Evolutionary conservation across 2,113 vertebrate species (phyloP).

Genomic region (Centropus unirufus): DNA sequence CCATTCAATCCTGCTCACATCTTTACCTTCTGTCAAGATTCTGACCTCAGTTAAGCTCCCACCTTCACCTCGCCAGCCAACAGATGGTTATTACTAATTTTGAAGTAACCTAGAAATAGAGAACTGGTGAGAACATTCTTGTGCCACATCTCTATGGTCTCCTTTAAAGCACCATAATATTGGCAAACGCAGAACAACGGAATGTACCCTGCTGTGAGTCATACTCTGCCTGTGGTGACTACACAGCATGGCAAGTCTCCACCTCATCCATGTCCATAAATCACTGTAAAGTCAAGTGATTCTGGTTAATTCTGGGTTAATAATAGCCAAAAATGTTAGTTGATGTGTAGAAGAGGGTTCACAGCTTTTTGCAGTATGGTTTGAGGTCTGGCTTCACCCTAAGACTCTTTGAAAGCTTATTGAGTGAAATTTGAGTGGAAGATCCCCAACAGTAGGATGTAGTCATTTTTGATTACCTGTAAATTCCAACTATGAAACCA

Average conservation of each 20-base stretch:
- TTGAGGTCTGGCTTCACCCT: conserved; percentile 30
- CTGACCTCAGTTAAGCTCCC: not conserved
- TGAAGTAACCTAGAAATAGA: not conserved
- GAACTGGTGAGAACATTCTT: not conserved
- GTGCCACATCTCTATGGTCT: not conserved
- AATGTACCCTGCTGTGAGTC: not conserved
- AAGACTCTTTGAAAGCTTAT: conserved; percentile 26
- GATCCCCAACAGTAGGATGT: not conserved
- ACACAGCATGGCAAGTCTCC: not conserved
- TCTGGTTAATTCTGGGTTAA: not conserved
- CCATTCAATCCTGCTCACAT: not conserved
- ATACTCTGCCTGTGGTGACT: not conserved
- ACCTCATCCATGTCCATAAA: not conserved
- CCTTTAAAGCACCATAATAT: fast-evolving
- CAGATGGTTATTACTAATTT: not conserved
- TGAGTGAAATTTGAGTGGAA: conserved; percentile 56
- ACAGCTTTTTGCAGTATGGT: not conserved
- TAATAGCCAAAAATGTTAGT: conserved; percentile 37
- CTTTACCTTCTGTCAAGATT: not conserved
- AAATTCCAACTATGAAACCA: conserved; percentile 52
- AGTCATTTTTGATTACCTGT: conserved; percentile 53
- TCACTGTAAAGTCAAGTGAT: not conserved
- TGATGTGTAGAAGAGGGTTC: not conserved
- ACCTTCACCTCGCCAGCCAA: fast-evolving
- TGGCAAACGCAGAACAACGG: not conserved